Evolutionary conservation across 1,140 invertebrate genomes (phyloP), one percentile per base, ranked within the genome.

Genomic region (Lethocerus indicus): DNA sequence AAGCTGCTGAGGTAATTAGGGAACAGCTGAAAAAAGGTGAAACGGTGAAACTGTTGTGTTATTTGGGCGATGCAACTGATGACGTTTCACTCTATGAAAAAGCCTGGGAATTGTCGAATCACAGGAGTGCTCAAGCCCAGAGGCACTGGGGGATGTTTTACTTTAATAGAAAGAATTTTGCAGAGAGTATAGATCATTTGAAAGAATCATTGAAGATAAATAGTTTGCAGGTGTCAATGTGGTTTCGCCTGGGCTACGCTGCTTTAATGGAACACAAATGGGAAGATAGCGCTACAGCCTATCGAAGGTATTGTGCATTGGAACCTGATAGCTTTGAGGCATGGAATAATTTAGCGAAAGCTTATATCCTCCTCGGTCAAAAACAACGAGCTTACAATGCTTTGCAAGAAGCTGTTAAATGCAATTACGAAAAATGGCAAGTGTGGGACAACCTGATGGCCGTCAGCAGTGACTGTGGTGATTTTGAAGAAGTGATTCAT

Each of bases 331-430:
- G 83, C 53, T 96, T 89, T 64, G 89, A 97, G 67, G 89, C 87
- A 0, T 98, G 94, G 94, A 97, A 95, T 66, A 98, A 98, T 67
- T 68, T 98, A 43, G 86, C 89, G 12, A 90, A 92, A 62, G 87
- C 86, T 3, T 91, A 95, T 57, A 80, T 92, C 6, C 83, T 88
- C 58, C 65, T 86, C 44, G 80, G 84, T 1, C 79, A 97, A 56
- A 95, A 94, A 69, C 59, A 71, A 12, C 73, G 84, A 54, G 92
- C 91, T 0, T 87, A 84, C 67, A 75, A 75, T 45, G 78, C 83
- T 18, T 62, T 94, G 1, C 78, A 84, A 56, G 92, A 98, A 67
- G 85, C 94, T 1, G 63, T 95, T 1, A 87, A 88, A 63, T 94
- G 81, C 69, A 91, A 92, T 66, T 95, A 81, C 67, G 88, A 94